Conservation (phyloP, 2,797 vertebrate species). For the Onychomys torridus region DNA sequence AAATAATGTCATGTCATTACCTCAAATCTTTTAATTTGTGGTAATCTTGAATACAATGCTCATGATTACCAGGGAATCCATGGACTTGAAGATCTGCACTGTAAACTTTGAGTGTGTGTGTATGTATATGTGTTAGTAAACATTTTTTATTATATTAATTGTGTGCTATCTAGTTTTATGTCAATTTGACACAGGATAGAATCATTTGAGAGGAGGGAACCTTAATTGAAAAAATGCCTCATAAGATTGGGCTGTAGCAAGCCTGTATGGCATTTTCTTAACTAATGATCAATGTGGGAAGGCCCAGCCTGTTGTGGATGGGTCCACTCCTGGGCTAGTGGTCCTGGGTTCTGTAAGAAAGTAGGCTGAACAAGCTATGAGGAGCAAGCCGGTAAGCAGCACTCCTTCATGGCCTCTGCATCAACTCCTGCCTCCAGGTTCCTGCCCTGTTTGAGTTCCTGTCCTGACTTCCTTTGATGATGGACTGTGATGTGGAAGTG, state of each 20-base stretch:
- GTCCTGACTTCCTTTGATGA: neutral
- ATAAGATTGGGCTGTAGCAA: no score
- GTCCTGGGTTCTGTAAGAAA: neutral
- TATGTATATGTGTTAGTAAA: neutral
- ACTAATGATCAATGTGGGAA: neutral
- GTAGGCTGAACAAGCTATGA: neutral
- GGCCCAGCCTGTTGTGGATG: neutral
- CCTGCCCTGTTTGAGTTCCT: neutral
- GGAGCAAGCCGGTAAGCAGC: neutral
- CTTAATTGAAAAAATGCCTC: neutral
- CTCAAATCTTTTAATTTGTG: conserved; percentile 40
- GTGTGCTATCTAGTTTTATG: neutral
- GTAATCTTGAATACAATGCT: neutral
- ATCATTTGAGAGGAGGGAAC: neutral
- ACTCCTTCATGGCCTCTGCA: neutral
- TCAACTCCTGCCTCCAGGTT: neutral
- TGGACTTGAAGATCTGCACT: neutral
- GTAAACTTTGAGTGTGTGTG: neutral
- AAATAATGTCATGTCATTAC: neutral
- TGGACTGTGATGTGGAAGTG: no score
- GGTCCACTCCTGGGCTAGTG: neutral
- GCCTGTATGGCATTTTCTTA: neutral
- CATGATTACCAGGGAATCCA: neutral
- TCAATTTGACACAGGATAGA: neutral
- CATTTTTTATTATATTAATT: neutral